These are phyloP conservation scores for Loriculus beryllinus DNA, from an alignment of 2,797 vertebrate genomes.

Conservation along the genomic window DNA sequence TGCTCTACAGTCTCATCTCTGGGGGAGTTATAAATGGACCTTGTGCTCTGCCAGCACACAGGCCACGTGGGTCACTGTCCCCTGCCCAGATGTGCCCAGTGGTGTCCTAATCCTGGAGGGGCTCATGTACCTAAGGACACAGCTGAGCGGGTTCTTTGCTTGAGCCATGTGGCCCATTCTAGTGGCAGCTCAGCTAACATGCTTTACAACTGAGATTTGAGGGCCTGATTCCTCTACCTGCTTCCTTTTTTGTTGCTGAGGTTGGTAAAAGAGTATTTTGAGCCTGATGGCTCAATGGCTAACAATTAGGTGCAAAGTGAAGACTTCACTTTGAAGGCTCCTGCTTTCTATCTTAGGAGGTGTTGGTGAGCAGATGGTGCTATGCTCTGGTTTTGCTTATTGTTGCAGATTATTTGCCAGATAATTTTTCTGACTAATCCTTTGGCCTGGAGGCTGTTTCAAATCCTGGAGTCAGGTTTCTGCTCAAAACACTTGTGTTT, in stretches of 20 bases:
- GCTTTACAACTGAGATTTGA: background rate
- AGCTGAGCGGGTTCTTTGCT: background rate
- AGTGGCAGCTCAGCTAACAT: background rate
- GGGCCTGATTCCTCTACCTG: background rate
- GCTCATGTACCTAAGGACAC: fast-evolving
- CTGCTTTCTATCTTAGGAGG: background rate
- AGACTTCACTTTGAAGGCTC: background rate
- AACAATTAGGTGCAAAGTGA: background rate
- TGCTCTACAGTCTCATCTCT: background rate
- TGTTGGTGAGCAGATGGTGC: conserved; percentile 31
- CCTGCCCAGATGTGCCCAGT: background rate
- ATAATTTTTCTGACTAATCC: conserved; percentile 53
- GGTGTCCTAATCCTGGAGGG: background rate
- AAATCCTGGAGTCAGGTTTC: conserved; percentile 32
- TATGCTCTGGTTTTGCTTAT: conserved; percentile 34
- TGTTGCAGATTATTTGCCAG: conserved; percentile 50
- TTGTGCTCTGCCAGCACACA: background rate
- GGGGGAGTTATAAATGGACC: background rate
- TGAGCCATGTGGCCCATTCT: background rate
- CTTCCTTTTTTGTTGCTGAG: background rate
- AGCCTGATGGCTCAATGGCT: background rate
- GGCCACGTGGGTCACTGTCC: background rate
- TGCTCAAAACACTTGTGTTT: conserved; percentile 43
- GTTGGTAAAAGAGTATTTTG: background rate
- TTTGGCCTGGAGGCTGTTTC: conserved; percentile 45